Evolutionary conservation across 30 jellyfish, hydroid and myxozoan genomes (phyloP).

Genomic region (Pseudorhiza aurosa): DNA sequence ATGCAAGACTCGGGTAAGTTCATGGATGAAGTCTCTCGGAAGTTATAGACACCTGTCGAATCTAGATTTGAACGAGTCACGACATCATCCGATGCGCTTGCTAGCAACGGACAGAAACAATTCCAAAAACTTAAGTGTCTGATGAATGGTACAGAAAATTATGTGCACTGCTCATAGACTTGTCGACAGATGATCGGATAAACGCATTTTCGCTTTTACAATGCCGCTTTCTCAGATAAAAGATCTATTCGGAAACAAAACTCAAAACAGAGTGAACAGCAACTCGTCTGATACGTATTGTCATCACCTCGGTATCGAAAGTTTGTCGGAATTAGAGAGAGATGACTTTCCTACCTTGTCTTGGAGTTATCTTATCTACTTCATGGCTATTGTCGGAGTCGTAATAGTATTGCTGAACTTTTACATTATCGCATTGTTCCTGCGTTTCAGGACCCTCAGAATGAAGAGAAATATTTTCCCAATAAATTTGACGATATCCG

Average conservation of each 20-base stretch:
- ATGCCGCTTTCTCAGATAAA: background rate
- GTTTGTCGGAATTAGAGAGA: background rate
- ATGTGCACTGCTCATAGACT: no score
- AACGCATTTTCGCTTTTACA: no score
- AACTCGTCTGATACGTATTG: background rate
- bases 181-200: no score
- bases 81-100: no score
- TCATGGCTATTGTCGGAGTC: background rate
- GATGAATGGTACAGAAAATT: no score
- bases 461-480: conserved; percentile 41
- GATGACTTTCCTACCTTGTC: background rate
- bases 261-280: background rate
- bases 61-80: no score
- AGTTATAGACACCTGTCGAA: no score
- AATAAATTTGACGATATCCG: conserved; percentile 33
- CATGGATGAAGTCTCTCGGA: no score
- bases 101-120: no score
- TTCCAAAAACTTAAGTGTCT: no score
- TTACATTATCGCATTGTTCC: conserved; percentile 8
- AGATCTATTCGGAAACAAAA: background rate
- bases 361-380: background rate
- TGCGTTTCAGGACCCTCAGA: conserved; percentile 24
- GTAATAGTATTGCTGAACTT: conserved; percentile 2
- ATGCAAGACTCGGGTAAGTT: no score
- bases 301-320: background rate